Percentiles rank a stretch among this genome's conserved stretches.
Evolutionary conservation across 92 coral and sea anemone species (phyloP).

Genomic region (Metridium senile): DNA sequence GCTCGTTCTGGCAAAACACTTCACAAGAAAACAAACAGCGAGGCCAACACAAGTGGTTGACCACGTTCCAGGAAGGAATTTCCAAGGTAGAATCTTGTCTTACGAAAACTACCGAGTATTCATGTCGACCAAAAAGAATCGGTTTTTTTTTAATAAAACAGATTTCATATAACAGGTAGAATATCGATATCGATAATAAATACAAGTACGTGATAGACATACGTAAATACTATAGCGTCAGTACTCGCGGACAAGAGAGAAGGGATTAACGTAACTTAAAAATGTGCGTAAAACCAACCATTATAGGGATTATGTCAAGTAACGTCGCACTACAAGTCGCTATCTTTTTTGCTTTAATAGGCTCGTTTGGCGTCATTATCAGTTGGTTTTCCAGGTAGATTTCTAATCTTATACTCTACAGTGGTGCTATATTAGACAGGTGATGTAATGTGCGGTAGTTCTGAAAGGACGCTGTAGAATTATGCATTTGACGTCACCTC

Average conservation of each 20-base stretch:
- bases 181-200: not conserved
- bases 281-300: too few species aligned
- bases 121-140: too few species aligned
- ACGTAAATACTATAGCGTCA: not conserved
- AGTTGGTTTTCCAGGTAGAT: not conserved
- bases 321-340: not conserved
- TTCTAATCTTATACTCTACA: too few species aligned
- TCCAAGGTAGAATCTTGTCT: too few species aligned
- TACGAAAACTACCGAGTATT: too few species aligned
- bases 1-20: too few species aligned
- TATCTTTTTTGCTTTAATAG: too few species aligned
- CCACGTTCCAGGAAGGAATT: too few species aligned
- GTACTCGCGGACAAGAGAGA: not conserved
- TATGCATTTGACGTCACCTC: not conserved
- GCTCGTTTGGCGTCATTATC: too few species aligned
- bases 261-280: not conserved
- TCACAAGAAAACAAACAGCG: too few species aligned
- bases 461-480: not conserved
- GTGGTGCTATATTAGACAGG: slow-evolving; percentile 1
- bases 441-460: not conserved
- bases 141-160: not conserved
- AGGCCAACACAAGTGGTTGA: too few species aligned
- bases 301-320: too few species aligned
- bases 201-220: not conserved
- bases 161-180: not conserved